Base-by-base conservation (phyloP, 2,113 vertebrate genomes). In the Leucopsar rothschildi region DNA sequence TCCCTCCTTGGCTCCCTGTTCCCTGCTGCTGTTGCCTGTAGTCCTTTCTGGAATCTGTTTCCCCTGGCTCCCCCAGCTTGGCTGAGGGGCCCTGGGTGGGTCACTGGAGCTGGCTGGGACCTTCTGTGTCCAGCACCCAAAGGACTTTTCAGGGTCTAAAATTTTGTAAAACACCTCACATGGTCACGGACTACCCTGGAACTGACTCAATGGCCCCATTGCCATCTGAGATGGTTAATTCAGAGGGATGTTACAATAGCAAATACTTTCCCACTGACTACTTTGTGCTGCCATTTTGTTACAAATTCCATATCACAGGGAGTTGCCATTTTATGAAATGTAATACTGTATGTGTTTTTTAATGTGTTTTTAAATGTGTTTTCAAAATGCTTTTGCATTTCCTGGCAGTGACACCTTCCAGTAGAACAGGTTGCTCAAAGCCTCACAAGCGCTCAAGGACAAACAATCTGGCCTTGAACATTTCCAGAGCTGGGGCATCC, bases 161-260 rank as follows among this genome's bases (percentile, higher is more conserved):
- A 24, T 68, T 65, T 39, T 39, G 13, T 49, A 18, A 39, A 55
- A n/a, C 9, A 39, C 42, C 23, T 39, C 17, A 29, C 23, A 13
- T 7, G 3, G 35, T n/a, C 17, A 49, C 40, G 55, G 6, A 18
- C 12, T 55, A 49, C 31, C 15, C 35, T 60, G 29, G 31, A 35
- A 44, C 4, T 0, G 1, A 27, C 31, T 23, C 18, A 40, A 13
- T 4, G 6, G 33, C 13, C 29, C 13, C 9, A 5, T 8, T 76
- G 4, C 20, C 27, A 37, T 29, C 29, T 8, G 21, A 69, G 19
- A 22, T 75, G 50, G 10, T 53, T 47, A 70, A 53, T 70, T 53
- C 69, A 53, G 7, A 24, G 15, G 50, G 27, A 9, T 11, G 1
- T 25, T 49, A 27, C 3, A 70, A 20, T 9, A 37, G 6, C 5